A percentile compares a stretch with the other conserved stretches of the same genome.
phyloP scores from a whole-genome alignment of 30 jellyfish, hydroid and myxozoan genomes.

The Cassiopea andromeda region DNA sequence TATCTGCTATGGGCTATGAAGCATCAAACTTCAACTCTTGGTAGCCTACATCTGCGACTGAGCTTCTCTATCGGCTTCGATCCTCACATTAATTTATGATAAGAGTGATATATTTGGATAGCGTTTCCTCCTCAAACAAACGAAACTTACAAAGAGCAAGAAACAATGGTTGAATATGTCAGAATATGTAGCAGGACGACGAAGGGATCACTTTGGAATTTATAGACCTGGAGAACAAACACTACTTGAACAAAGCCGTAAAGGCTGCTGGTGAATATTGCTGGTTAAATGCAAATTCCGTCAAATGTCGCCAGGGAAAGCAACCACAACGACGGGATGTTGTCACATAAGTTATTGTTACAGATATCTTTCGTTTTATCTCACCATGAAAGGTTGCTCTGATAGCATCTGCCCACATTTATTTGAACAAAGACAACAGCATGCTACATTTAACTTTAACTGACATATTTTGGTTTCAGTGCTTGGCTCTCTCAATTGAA shows the following conservation, averaged over 20 bases:
- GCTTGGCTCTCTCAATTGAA: no score
- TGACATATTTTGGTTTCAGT: no score
- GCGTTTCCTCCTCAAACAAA: constrained; percentile 19
- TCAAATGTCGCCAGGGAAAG: not conserved
- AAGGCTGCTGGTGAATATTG: not conserved
- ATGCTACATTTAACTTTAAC: no score
- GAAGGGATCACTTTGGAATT: not conserved
- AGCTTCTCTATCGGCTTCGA: not conserved
- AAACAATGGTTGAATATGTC: not conserved
- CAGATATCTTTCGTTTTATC: no score
- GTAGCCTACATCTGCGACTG: not conserved
- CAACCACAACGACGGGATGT: not conserved
- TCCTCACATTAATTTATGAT: not conserved
- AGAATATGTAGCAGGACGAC: not conserved
- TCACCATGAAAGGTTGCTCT: no score
- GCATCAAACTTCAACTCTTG: not conserved
- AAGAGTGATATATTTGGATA: constrained; percentile 1
- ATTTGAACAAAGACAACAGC: no score
- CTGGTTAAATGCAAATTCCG: constrained; percentile 3
- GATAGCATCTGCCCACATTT: no score
- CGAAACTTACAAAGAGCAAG: not conserved
- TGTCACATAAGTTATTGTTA: not conserved
- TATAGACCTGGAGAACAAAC: not conserved
- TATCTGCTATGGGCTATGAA: not conserved
- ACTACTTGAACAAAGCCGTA: not conserved